Percentiles rank a stretch among this genome's conserved stretches.
Evolutionary conservation across 2,797 vertebrate genomes (phyloP).

Genomic region (Cirrhinus mrigala): DNA sequence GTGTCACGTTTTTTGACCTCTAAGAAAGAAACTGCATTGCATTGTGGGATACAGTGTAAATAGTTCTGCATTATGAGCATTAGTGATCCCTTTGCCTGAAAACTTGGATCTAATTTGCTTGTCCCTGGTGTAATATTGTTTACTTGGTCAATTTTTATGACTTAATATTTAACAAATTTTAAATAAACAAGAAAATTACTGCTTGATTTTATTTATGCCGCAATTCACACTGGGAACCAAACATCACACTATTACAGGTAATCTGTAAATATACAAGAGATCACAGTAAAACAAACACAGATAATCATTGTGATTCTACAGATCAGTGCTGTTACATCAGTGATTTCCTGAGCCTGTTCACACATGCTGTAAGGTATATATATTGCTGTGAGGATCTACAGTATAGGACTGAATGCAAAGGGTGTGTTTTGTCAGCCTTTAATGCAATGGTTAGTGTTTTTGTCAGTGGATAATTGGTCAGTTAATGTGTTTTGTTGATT

Average conservation of each 20-base stretch:
- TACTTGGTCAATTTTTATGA: not conserved
- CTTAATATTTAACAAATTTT: not conserved
- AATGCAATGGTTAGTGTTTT: not conserved
- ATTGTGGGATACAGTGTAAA: not conserved
- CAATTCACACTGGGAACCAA: not conserved
- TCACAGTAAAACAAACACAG: conserved; percentile 12
- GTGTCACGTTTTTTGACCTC: not conserved
- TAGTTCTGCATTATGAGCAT: not conserved
- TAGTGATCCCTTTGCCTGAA: not conserved
- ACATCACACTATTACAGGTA: not conserved
- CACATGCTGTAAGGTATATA: not conserved
- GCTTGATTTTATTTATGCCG: not conserved
- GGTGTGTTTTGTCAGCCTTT: not conserved
- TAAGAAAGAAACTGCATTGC: not conserved
- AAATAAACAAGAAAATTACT: no score
- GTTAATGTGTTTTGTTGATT: conserved; percentile 11
- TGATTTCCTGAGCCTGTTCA: not conserved
- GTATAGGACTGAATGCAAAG: not conserved
- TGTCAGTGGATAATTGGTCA: not conserved
- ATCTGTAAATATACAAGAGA: conserved; percentile 15
- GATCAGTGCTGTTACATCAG: conserved; percentile 6
- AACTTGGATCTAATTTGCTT: not conserved
- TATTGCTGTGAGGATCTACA: not conserved
- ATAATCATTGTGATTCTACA: conserved; percentile 14
- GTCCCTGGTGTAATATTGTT: not conserved